Conservation (phyloP, 2,113 vertebrate genomes). For the Calonectris borealis region DNA sequence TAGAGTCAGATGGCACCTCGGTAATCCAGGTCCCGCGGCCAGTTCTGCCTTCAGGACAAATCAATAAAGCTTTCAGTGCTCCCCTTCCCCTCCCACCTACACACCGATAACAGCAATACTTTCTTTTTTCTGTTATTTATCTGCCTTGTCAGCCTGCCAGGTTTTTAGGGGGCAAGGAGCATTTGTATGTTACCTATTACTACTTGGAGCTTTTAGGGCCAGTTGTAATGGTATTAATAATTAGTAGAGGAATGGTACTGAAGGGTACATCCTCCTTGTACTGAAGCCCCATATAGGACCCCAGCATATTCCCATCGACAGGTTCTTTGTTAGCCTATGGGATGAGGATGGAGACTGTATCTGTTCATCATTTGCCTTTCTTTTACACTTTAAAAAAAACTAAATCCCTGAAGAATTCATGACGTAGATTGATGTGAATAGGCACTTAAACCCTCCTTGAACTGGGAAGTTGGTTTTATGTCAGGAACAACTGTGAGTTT, state of each 20-base stretch:
- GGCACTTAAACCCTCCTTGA: constrained; percentile 20
- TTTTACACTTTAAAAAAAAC: not conserved
- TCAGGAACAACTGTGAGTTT: constrained; percentile 28
- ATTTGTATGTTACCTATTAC: not conserved
- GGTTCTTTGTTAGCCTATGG: not conserved
- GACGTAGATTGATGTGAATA: not conserved
- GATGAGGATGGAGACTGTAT: not conserved
- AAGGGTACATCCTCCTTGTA: not conserved
- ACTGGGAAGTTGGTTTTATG: not conserved
- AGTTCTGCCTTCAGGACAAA: not conserved
- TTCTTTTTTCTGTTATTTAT: not conserved
- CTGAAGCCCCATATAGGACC: too few relatives aligned
- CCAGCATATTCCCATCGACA: fast-evolving
- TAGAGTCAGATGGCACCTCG: not conserved
- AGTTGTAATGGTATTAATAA: not conserved
- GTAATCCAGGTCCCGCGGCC: not conserved
- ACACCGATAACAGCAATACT: not conserved
- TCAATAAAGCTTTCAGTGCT: not conserved
- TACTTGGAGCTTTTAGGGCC: not conserved
- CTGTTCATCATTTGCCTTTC: not conserved
- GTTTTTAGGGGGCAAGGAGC: not conserved
- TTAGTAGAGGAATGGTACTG: not conserved
- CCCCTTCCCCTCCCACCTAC: not conserved
- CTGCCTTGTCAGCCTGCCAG: not conserved
- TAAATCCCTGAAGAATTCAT: not conserved